Base-by-base conservation (phyloP, 2,113 vertebrate species). In the Acanthisitta chloris region DNA sequence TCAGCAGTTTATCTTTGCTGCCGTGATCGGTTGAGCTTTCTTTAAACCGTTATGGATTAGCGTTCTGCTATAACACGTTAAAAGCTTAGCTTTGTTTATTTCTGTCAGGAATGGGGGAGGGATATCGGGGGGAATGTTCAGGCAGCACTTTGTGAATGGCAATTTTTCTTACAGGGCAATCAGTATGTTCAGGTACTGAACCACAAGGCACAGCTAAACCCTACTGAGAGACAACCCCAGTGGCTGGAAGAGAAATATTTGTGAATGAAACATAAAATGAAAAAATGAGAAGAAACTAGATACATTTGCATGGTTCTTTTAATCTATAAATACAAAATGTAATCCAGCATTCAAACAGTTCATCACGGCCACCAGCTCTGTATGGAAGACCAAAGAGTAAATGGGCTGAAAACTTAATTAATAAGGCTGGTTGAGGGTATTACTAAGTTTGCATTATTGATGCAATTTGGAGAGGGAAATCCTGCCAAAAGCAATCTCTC, bases 81-180 rank as follows among this genome's bases (percentile, higher is more conserved):
- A 88, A 94, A 94, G 92, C 96, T 96, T 70, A 94, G 88, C 96
- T 85, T 83, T 80, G 84, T 92, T 97, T 97, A 96, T 97, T 97
- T 96, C 77, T 83, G 93, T 96, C 94, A 90, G 61, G 84, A 91
- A 73, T 67, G 90, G 92, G 91, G 92, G 96, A 92, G 94, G 94
- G 90, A 61, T 55, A 62, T 13, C 90, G 58, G 87, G 65, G 94
- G 86, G 94, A 93, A 86, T 74, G 52, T 81, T 83, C 90, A 90
- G 58, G 54, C 69, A 85, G 59, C 48, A 57, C 38, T 91, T 91
- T 52, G 67, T 88, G 86, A 93, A 90, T 88, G 90, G 80, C 46
- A 86, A 38, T 48, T 93, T 64, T 76, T 69, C 81, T 79, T 69
- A 86, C 57, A 61, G 1, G 5, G 58, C 65, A 66, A 88, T 38